Evolutionary conservation across 2,797 vertebrate species (phyloP).

Genomic region (Poeciliopsis paucimaculata): DNA sequence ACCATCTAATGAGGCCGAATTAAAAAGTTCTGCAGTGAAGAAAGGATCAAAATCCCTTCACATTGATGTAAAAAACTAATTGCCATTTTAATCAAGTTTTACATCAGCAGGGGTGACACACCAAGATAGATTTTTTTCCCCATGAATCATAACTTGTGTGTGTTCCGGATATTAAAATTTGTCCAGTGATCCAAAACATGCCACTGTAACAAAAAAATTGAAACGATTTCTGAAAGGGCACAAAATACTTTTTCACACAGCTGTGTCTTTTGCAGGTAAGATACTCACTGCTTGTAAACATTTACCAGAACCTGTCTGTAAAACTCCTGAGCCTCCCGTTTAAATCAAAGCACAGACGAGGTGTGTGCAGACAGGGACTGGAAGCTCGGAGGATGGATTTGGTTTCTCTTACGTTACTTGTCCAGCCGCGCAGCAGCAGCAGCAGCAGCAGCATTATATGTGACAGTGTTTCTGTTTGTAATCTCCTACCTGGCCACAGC

Average conservation of each 20-base stretch:
- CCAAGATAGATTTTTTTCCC: not conserved
- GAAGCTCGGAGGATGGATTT: constrained; percentile 33
- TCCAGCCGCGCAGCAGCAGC: constrained; percentile 24
- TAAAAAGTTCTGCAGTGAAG: not conserved
- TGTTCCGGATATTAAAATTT: not conserved
- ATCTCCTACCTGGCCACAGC: constrained; percentile 70
- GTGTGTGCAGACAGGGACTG: not conserved
- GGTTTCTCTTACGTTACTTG: constrained; percentile 36
- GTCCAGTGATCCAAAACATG: not conserved
- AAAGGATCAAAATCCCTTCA: not conserved
- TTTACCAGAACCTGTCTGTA: not conserved
- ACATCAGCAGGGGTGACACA: not conserved
- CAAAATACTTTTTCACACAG: not conserved
- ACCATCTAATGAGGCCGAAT: not conserved
- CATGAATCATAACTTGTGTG: not conserved
- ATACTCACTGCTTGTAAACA: not conserved
- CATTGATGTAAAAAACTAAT: not conserved
- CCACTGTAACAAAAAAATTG: not conserved
- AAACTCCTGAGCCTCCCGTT: not conserved
- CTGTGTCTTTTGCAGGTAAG: not conserved
- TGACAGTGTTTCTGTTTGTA: constrained; percentile 63
- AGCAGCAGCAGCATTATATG: constrained; percentile 26
- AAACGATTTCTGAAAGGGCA: not conserved
- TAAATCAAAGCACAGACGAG: constrained; percentile 38
- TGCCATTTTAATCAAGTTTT: not conserved